Conservation (phyloP, 2,888 invertebrate species). For the Pemphredon lugubris region DNA sequence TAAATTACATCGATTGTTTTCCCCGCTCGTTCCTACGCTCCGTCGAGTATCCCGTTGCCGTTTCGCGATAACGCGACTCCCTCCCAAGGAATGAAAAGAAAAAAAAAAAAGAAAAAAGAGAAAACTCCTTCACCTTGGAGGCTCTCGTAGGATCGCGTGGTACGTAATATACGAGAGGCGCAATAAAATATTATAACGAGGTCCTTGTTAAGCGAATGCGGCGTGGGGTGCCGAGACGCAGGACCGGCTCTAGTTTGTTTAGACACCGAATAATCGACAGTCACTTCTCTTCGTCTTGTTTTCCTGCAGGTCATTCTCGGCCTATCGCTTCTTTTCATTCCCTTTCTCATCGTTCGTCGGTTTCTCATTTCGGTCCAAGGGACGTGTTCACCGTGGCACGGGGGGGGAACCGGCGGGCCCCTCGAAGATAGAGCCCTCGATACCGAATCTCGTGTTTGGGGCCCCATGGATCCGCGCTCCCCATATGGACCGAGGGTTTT, state of each 20-base stretch:
- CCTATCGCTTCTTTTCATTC: constrained; percentile 45
- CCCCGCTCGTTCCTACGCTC: constrained; percentile 4
- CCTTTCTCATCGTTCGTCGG: no score
- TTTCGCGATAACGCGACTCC: constrained; percentile 22
- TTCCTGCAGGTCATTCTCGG: constrained; percentile 38
- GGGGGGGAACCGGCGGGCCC: constrained; percentile 30
- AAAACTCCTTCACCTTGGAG: constrained; percentile 1
- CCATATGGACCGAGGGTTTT: constrained; percentile 63
- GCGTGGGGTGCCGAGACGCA: constrained; percentile 49
- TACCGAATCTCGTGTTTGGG: constrained; percentile 58
- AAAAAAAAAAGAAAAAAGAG: not conserved
- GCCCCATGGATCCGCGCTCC: constrained; percentile 40
- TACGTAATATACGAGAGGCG: constrained; percentile 44
- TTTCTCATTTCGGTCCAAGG: constrained; percentile 46
- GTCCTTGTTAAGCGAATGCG: constrained; percentile 78
- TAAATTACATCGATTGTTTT: constrained; percentile 9
- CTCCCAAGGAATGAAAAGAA: not conserved
- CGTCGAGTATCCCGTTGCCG: constrained; percentile 23
- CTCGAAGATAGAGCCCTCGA: constrained; percentile 51
- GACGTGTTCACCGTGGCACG: constrained; percentile 33
- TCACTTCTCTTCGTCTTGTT: constrained; percentile 66
- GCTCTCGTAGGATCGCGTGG: constrained; percentile 15
- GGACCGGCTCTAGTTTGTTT: constrained; percentile 78
- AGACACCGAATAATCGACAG: constrained; percentile 80
- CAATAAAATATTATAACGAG: constrained; percentile 81